A percentile compares a stretch with the other conserved stretches of the same genome.
These are phyloP conservation scores for Vollenhovia emeryi DNA, from an alignment of 1,140 invertebrate species.

Conservation along the genomic window DNA sequence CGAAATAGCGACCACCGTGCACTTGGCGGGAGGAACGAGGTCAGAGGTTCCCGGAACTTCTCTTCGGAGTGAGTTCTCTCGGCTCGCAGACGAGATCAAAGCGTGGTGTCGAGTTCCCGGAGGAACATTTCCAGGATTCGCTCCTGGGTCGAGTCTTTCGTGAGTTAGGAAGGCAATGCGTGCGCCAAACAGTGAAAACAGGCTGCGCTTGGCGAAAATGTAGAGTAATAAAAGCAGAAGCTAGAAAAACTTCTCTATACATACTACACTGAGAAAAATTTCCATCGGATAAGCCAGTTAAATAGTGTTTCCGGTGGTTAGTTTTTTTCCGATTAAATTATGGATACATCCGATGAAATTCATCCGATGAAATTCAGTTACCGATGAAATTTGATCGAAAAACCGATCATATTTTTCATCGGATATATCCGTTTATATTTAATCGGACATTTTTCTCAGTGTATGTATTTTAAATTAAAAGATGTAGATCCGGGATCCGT, in stretches of 20 bases:
- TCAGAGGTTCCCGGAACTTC: slow-evolving; percentile 59
- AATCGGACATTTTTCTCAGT: too few species aligned
- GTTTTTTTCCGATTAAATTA: too few species aligned
- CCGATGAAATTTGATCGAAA: too few species aligned
- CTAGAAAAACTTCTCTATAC: not conserved
- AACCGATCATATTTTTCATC: too few species aligned
- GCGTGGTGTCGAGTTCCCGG: slow-evolving; percentile 48
- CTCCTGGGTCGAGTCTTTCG: slow-evolving; percentile 32
- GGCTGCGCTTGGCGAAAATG: not conserved
- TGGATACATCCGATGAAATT: too few species aligned
- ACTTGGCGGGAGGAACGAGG: slow-evolving; percentile 6
- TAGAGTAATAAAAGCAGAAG: not conserved
- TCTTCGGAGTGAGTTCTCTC: slow-evolving; percentile 20
- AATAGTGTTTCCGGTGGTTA: too few species aligned
- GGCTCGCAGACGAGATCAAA: slow-evolving; percentile 59
- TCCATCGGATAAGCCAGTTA: too few species aligned
- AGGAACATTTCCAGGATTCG: slow-evolving; percentile 60
- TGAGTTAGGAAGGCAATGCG: not conserved
- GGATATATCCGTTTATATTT: too few species aligned
- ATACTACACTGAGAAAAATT: too few species aligned
- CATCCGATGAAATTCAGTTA: too few species aligned
- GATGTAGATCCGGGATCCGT: not conserved
- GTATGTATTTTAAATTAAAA: not conserved
- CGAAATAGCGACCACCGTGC: slow-evolving; percentile 23
- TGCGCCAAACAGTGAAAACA: slow-evolving; percentile 4